A percentile compares a stretch with the other conserved stretches of the same genome.
Conservation (phyloP, 2,797 vertebrate genomes). For the Ibycter americanus region DNA sequence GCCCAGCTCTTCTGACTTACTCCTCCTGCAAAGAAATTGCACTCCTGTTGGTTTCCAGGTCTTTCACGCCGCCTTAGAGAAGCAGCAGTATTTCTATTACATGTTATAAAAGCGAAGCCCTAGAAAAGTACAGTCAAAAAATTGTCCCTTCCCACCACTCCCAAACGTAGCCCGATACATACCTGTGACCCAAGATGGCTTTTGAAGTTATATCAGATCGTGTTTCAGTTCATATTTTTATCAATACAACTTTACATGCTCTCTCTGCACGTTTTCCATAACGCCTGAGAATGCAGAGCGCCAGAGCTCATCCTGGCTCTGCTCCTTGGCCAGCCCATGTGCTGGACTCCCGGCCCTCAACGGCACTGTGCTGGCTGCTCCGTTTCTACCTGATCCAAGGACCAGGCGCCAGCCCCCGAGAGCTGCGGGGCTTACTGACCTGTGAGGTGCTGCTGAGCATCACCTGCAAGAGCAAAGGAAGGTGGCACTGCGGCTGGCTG, state of each 20-base stretch:
- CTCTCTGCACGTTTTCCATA: neutral
- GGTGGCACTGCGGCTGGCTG: neutral
- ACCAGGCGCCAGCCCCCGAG: neutral
- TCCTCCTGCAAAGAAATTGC: neutral
- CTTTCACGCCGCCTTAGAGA: neutral
- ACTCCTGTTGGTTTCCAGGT: neutral
- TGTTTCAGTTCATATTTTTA: neutral
- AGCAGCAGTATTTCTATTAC: neutral
- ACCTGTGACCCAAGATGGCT: neutral
- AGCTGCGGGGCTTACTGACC: no score
- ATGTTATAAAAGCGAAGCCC: neutral
- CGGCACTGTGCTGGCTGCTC: rapidly evolving
- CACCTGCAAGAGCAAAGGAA: neutral
- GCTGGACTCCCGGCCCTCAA: neutral
- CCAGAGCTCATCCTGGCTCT: neutral
- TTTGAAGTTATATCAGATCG: neutral
- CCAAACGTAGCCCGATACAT: neutral
- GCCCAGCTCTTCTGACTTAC: neutral
- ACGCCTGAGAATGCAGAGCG: rapidly evolving
- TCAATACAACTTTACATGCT: neutral
- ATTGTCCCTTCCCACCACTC: neutral
- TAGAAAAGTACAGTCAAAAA: neutral
- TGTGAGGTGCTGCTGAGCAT: rapidly evolving
- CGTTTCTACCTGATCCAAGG: rapidly evolving
- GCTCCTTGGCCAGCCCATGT: neutral